phyloP scores from a whole-genome alignment of 1,140 invertebrate genomes.

The Scaptomyza montana region DNA sequence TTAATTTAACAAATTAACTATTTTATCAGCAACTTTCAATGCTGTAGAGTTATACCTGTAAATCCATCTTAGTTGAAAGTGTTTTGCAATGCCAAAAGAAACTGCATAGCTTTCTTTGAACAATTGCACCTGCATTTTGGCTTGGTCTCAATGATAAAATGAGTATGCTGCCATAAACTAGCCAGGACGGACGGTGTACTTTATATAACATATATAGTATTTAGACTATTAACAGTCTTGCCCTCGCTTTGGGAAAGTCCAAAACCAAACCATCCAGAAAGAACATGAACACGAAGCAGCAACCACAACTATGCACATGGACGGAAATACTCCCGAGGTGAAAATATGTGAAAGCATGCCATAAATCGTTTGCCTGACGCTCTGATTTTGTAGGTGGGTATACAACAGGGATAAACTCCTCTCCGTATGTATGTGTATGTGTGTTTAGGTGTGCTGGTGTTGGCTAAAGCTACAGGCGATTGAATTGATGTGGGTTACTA shows the following conservation, averaged over 20 bases:
- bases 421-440: constrained; percentile 1
- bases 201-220: constrained; percentile 29
- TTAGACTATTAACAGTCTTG: neutral
- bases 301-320: constrained; percentile 60
- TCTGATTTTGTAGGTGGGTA: constrained; percentile 41
- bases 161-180: no score
- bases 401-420: constrained; percentile 29
- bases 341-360: constrained; percentile 82
- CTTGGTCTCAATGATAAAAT: no score
- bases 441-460: constrained; percentile 27
- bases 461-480: constrained; percentile 64
- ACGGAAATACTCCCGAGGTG: constrained; percentile 78
- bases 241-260: neutral
- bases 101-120: constrained; percentile 61
- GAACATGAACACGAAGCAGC: constrained; percentile 12
- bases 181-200: no score
- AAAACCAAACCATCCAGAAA: neutral
- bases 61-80: constrained; percentile 5
- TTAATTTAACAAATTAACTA: no score
- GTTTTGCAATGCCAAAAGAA: constrained; percentile 55
- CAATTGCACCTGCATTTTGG: constrained; percentile 76
- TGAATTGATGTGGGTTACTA: constrained; percentile 82
- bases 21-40: neutral
- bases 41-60: neutral
- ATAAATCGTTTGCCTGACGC: constrained; percentile 73